Evolutionary conservation across 1,140 invertebrate genomes (phyloP).

Genomic region (Lepidotrigona ventralis): DNA sequence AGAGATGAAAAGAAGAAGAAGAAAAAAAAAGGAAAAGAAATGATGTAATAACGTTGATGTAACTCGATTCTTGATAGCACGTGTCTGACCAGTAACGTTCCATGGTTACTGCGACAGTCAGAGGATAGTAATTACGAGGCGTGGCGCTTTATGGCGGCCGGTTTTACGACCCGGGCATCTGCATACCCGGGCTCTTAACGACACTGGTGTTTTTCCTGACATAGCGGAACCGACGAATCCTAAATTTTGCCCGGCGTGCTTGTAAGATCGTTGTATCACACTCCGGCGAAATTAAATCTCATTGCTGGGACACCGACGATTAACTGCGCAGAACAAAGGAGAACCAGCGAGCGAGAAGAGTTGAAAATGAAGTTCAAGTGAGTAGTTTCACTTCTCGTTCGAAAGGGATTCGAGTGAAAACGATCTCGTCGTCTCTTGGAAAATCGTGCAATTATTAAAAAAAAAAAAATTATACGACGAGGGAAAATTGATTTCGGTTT

Average conservation of each 20-base stretch:
- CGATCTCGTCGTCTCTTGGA: too few relatives aligned
- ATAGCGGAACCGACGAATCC: not conserved
- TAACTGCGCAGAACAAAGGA: not conserved
- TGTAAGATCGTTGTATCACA: not conserved
- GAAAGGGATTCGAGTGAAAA: too few relatives aligned
- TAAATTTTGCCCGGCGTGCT: not conserved
- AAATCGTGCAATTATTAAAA: too few relatives aligned
- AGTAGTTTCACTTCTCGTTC: too few relatives aligned
- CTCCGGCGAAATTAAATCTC: not conserved
- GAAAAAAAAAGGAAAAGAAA: not conserved
- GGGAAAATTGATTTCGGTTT: too few relatives aligned
- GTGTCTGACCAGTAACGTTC: not conserved
- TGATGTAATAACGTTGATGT: not conserved
- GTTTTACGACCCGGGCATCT: not conserved
- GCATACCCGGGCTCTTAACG: not conserved
- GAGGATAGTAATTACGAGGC: not conserved
- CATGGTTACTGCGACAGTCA: not conserved
- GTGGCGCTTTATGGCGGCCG: not conserved
- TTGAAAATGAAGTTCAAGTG: too few relatives aligned
- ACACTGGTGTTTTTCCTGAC: not conserved
- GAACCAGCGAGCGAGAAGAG: not conserved
- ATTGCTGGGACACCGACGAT: not conserved
- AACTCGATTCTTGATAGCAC: not conserved
- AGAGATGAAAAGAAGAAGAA: not conserved
- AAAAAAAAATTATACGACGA: too few relatives aligned